Conservation (phyloP, 2,797 vertebrate genomes). For the Phoebastria nigripes region DNA sequence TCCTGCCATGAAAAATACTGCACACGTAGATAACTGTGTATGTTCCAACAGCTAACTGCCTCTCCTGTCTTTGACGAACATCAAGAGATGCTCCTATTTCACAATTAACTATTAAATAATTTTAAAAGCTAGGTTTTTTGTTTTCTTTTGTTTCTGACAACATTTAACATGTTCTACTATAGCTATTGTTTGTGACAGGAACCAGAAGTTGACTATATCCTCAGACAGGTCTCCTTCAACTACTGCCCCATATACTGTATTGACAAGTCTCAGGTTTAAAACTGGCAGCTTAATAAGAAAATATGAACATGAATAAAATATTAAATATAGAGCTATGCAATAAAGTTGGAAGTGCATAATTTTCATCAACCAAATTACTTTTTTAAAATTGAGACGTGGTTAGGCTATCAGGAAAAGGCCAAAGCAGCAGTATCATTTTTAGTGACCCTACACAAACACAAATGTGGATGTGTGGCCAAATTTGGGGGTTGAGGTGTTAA, state of each 20-base stretch:
- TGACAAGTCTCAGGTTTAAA: background rate
- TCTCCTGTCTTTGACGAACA: background rate
- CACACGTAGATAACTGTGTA: background rate
- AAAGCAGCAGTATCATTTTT: background rate
- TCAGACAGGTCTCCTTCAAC: background rate
- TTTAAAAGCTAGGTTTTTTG: background rate
- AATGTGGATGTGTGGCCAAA: background rate
- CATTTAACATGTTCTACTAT: background rate
- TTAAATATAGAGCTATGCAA: background rate
- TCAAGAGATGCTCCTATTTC: background rate
- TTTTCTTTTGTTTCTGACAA: background rate
- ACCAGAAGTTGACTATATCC: background rate
- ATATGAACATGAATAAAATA: background rate
- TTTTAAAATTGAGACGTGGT: background rate
- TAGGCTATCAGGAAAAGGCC: background rate
- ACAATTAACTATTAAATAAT: background rate
- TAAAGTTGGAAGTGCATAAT: background rate
- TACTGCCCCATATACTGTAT: background rate
- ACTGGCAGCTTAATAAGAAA: background rate
- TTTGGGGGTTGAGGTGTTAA: background rate
- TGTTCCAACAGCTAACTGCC: background rate
- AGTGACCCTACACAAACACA: background rate
- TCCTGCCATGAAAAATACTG: background rate
- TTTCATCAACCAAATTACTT: background rate
- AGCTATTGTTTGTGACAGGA: background rate